These are phyloP conservation scores for Odocoileus virginianus DNA, from an alignment of 2,113 vertebrate species.

Conservation along the genomic window DNA sequence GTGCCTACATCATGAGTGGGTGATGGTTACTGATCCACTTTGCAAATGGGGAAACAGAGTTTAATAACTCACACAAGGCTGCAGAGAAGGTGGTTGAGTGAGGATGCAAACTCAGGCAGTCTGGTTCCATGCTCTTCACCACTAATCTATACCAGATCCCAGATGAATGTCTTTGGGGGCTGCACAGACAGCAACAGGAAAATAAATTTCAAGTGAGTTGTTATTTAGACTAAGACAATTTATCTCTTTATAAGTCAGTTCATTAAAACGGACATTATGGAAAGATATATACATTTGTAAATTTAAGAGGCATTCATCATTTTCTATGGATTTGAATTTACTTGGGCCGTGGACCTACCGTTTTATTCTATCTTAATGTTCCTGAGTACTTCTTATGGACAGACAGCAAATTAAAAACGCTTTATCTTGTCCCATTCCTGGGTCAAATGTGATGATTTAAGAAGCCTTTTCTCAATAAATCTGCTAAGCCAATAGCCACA, in stretches of 20 bases:
- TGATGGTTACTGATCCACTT: not conserved
- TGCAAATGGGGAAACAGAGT: not conserved
- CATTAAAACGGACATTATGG: not conserved
- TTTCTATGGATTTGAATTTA: constrained; percentile 17
- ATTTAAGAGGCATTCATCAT: not conserved
- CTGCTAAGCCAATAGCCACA: not conserved
- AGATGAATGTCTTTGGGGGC: not conserved
- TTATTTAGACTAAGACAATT: constrained; percentile 22
- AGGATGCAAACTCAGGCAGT: not conserved
- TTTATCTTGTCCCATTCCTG: not conserved
- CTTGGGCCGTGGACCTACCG: not conserved
- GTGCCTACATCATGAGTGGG: not conserved
- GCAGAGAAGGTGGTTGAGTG: not conserved
- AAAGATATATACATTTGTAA: not conserved
- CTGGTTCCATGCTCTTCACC: not conserved
- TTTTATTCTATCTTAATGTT: constrained; percentile 18
- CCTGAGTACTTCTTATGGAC: constrained; percentile 12
- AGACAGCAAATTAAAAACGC: constrained; percentile 37
- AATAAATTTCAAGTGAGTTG: not conserved
- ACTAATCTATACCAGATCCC: not conserved
- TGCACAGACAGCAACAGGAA: not conserved
- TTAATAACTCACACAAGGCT: not conserved
- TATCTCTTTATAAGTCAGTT: not conserved
- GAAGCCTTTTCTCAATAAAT: not conserved
- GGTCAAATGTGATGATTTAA: not conserved